Evolutionary conservation across 1,140 invertebrate species (phyloP).

Genomic region (Protaetia brevitarsis): DNA sequence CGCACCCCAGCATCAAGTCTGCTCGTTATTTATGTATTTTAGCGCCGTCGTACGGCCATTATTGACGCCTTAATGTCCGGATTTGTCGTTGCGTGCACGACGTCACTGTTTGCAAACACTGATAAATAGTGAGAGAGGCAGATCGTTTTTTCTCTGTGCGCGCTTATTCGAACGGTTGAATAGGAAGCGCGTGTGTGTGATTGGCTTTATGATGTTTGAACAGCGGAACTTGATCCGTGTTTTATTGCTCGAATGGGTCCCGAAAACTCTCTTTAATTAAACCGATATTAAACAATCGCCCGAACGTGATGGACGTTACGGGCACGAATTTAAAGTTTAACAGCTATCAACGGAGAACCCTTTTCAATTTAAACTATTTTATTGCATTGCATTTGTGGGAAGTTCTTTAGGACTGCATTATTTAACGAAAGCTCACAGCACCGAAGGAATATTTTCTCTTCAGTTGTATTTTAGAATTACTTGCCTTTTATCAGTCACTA

Average conservation of each 20-base stretch:
- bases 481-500: too few species aligned
- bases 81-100: constrained; percentile 45
- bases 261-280: constrained; percentile 33
- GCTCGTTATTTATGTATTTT: constrained; percentile 48
- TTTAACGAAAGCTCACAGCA: neutral
- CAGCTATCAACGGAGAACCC: neutral
- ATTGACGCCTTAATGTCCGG: constrained; percentile 49
- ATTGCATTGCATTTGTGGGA: neutral
- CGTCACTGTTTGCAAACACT: constrained; percentile 48
- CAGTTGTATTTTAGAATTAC: too few species aligned
- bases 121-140: constrained; percentile 42
- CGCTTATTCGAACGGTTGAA: constrained; percentile 5
- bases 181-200: constrained; percentile 1
- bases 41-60: constrained; percentile 46
- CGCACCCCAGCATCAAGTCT: constrained; percentile 29
- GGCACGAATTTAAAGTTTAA: constrained; percentile 15
- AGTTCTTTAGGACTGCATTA: neutral
- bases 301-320: constrained; percentile 11
- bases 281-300: constrained; percentile 27
- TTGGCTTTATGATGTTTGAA: constrained; percentile 38
- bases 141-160: constrained; percentile 10
- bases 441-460: too few species aligned
- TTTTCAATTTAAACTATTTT: neutral
- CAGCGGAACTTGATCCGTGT: constrained; percentile 26
- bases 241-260: constrained; percentile 26